Evolutionary conservation across 2,888 invertebrate genomes (phyloP).

Genomic region (Tetramorium bicarinatum): DNA sequence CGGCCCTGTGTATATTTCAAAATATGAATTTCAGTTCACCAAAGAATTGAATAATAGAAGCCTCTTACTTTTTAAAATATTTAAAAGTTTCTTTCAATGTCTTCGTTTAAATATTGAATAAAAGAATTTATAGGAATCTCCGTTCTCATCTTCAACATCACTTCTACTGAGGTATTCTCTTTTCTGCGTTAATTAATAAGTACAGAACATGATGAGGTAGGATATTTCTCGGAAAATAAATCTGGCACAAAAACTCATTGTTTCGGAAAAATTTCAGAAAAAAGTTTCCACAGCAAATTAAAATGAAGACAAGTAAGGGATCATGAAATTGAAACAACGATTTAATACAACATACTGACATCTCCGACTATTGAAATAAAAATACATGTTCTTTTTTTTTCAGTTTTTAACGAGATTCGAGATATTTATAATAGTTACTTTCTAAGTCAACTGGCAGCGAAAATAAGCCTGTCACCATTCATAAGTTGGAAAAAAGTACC

Average conservation of each 20-base stretch:
- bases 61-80: neutral
- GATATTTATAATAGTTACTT: constrained; percentile 31
- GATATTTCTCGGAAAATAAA: constrained; percentile 54
- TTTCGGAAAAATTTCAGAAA: constrained; percentile 49
- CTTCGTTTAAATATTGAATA: neutral
- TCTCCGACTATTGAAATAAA: constrained; percentile 72
- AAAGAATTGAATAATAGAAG: constrained; percentile 47
- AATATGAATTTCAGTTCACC: constrained; percentile 18
- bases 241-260: constrained; percentile 55
- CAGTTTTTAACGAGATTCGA: neutral
- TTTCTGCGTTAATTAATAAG: constrained; percentile 20
- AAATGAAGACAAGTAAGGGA: constrained; percentile 67
- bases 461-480: constrained; percentile 3
- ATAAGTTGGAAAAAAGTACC: neutral
- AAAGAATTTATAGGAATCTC: neutral
- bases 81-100: neutral
- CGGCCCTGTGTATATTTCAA: constrained; percentile 43
- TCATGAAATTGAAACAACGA: constrained; percentile 62
- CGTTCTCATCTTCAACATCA: constrained; percentile 5
- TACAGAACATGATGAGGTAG: constrained; percentile 40
- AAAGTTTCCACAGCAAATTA: constrained; percentile 62
- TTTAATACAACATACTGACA: constrained; percentile 73
- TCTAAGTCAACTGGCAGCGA: constrained; percentile 3
- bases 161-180: neutral
- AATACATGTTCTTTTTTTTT: constrained; percentile 16